These are phyloP conservation scores for Danio choprae DNA, from an alignment of 2,797 vertebrate species.

Conservation along the genomic window DNA sequence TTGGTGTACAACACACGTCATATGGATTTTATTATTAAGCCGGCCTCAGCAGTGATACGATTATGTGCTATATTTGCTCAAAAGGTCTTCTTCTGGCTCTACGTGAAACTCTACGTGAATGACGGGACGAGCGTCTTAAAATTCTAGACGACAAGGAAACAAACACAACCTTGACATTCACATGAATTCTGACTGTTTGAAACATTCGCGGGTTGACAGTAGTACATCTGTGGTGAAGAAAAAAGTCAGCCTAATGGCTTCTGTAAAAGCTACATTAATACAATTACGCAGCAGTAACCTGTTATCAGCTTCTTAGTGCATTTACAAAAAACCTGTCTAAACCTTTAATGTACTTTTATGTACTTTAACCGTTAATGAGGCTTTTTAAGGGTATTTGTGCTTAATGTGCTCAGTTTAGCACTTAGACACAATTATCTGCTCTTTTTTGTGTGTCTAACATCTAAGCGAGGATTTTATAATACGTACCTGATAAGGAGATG, in stretches of 20 bases:
- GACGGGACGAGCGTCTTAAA: neutral
- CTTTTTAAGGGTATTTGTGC: constrained; percentile 44
- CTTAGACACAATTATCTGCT: constrained; percentile 47
- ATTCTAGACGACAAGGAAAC: constrained; percentile 3
- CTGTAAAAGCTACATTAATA: constrained; percentile 45
- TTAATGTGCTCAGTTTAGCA: constrained; percentile 47
- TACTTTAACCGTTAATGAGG: constrained; percentile 45
- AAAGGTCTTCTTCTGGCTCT: constrained; percentile 1
- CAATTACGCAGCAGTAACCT: constrained; percentile 37
- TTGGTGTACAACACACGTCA: neutral
- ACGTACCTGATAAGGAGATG: constrained; percentile 16
- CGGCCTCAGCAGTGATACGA: neutral
- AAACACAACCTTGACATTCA: constrained; percentile 34
- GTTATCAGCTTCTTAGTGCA: constrained; percentile 37
- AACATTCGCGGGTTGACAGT: neutral
- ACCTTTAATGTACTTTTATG: constrained; percentile 38
- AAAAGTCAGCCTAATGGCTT: constrained; percentile 22
- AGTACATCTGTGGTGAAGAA: constrained; percentile 22
- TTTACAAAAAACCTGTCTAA: constrained; percentile 24
- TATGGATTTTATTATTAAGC: neutral
- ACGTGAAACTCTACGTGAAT: neutral
- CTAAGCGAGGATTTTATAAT: constrained; percentile 29
- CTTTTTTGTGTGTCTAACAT: constrained; percentile 33
- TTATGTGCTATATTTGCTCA: neutral
- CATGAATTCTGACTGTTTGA: constrained; percentile 19